Evolutionary conservation across 2,888 invertebrate species (phyloP), one percentile per base, ranked within the genome.

Genomic region (Plagodis dolabraria): DNA sequence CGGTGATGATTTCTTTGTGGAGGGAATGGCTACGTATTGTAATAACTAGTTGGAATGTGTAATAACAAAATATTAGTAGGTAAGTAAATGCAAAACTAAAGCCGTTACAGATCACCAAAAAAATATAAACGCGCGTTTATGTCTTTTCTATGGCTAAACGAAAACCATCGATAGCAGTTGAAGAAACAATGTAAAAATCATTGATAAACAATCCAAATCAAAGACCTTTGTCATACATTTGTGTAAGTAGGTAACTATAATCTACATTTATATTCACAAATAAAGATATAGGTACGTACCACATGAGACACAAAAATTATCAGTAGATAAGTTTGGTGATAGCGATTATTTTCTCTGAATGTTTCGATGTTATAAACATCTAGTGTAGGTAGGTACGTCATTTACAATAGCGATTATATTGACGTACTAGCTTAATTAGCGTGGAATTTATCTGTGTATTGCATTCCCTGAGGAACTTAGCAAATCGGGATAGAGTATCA

Each of bases 61-160:
- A 45, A 53, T 45, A 45, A 48, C 33, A 36, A 53, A n/a, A 58
- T 48, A 47, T 47, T 52, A 11, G 5, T 22, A 58, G 44, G 42
- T 47, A 47, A 11, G 5, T 22, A 36, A 34, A 47, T 33, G 40
- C 45, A 52, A 48, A 57, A 10, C 7, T n/a, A 42, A 36, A 22
- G 10, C 11, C 9, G 40, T 42, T 6, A 52, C 33, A 43, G 11
- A 46, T 45, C 45, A 52, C 10, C 36, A 47, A 47, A 36, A 8
- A 36, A 35, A 33, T 36, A 63, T 48, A 52, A 22, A 9, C 43
- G 45, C 60, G 57, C 64, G 64, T 61, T 64, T 57, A 67, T 57
- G 53, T 63, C 55, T 61, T 58, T 56, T 48, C 47, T 34, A 34
- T 52, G 46, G 40, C 33, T 50, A 6, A 22, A 6, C 7, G 38